Conservation (phyloP, 2,888 invertebrate species). For the Deladenus siricidicola region DNA sequence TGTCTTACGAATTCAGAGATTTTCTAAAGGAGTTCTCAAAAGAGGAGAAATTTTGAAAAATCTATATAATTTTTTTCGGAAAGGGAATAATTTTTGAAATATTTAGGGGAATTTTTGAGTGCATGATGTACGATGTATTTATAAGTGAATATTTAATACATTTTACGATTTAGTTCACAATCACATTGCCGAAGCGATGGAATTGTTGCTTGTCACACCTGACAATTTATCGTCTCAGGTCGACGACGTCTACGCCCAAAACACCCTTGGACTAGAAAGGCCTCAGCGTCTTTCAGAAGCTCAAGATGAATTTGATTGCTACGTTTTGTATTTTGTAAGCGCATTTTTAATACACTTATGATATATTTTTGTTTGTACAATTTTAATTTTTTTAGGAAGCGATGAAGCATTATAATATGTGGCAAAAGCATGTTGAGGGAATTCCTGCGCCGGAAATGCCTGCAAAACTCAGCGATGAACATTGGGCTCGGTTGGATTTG, state of each 20-base stretch:
- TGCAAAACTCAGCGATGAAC: constrained; percentile 20
- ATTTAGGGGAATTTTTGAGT: background rate
- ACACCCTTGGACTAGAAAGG: background rate
- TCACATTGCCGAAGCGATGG: constrained; percentile 19
- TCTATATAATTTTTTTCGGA: too few relatives aligned
- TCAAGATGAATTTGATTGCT: constrained; percentile 19
- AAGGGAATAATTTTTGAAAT: too few relatives aligned
- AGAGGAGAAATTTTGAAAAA: too few relatives aligned
- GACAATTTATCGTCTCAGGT: constrained; percentile 10
- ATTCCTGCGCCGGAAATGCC: constrained; percentile 19
- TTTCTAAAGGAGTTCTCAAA: too few relatives aligned
- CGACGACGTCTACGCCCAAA: constrained; percentile 3
- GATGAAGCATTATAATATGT: constrained; percentile 13
- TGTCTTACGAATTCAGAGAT: background rate
- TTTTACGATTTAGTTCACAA: constrained; percentile 13
- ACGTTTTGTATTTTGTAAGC: constrained; percentile 21
- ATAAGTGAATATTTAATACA: background rate
- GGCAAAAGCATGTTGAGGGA: constrained; percentile 20
- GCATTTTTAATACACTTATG: constrained; percentile 1
- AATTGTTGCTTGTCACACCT: constrained; percentile 13
- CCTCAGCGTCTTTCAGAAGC: constrained; percentile 13
- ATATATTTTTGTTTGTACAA: background rate
- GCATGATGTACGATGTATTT: background rate
- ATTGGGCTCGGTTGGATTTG: constrained; percentile 25
- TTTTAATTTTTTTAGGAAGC: constrained; percentile 11